phyloP scores from a whole-genome alignment of 2,113 vertebrate genomes.

The Tachysurus vachellii region DNA sequence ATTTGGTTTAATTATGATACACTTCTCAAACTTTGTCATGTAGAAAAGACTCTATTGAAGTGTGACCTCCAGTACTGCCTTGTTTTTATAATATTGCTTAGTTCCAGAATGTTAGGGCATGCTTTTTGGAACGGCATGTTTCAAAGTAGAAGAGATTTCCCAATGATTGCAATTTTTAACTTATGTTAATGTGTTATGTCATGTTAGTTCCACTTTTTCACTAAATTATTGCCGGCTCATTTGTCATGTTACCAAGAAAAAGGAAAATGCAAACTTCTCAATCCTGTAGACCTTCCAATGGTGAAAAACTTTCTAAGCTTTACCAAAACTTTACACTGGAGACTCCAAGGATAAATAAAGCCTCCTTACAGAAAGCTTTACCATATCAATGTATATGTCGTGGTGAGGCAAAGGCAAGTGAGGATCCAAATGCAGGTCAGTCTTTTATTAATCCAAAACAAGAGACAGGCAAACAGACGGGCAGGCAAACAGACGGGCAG shows the following conservation, averaged over 20 bases:
- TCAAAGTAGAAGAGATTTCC: background rate
- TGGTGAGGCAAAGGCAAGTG: too few species aligned
- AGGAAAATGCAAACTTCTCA: background rate
- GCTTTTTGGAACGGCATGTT: background rate
- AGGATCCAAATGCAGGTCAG: too few species aligned
- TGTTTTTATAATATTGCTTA: background rate
- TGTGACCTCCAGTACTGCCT: background rate
- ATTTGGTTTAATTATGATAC: background rate
- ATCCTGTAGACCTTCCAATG: background rate
- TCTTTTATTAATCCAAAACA: too few species aligned
- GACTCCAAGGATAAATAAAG: too few species aligned
- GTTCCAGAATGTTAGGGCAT: background rate
- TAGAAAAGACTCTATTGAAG: background rate
- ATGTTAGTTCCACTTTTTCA: background rate
- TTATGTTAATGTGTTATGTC: background rate
- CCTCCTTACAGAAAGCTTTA: background rate
- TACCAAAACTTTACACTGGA: too few species aligned
- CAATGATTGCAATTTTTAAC: background rate
- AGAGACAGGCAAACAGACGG: too few species aligned
- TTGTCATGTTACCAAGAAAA: background rate
- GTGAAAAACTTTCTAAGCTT: background rate
- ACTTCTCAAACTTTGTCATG: background rate
- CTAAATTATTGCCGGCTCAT: background rate
- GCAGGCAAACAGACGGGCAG: too few species aligned
- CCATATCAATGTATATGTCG: too few species aligned